Base-by-base conservation (phyloP, 2,888 invertebrate genomes). In the Papilio demoleus region DNA sequence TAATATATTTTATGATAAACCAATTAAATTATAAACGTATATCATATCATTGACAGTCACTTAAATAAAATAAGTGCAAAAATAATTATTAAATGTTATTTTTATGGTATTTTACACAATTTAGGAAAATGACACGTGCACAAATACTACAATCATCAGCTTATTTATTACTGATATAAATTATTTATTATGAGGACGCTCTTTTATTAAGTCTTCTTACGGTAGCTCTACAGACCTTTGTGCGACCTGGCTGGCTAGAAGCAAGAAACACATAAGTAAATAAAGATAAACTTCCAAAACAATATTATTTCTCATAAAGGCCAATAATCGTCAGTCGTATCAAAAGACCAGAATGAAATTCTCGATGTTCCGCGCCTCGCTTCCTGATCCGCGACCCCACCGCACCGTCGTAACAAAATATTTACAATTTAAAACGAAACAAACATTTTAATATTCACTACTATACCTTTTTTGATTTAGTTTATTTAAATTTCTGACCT, bases 261-360 rank as follows among this genome's bases (percentile, higher is more conserved):
- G n/a, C n/a, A n/a, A n/a, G n/a, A n/a, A n/a, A n/a, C n/a, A n/a
- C n/a, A n/a, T n/a, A n/a, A n/a, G n/a, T n/a, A n/a, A n/a, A n/a
- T n/a, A n/a, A n/a, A n/a, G n/a, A n/a, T n/a, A n/a, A n/a, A n/a
- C n/a, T n/a, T n/a, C n/a, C n/a, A n/a, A n/a, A n/a, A n/a, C n/a
- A n/a, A n/a, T n/a, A n/a, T n/a, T n/a, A n/a, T n/a, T n/a, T n/a
- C 8, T 11, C 8, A 11, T 5, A 50, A 4, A 11, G 40, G 53
- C 56, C 56, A 63, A 56, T 65, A 58, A 38, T 27, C 27, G 36
- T 34, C 47, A 56, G 12, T 62, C 36, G 58, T 34, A 36, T 27
- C 45, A 70, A 73, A 60, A 72, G 72, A 74, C 70, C 70, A 80
- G 81, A 83, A 84, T 77, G 80, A 84, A 86, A 79, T 84, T 82